phyloP scores from a whole-genome alignment of 2,113 vertebrate genomes.

The Lethenteron camtschaticum region DNA sequence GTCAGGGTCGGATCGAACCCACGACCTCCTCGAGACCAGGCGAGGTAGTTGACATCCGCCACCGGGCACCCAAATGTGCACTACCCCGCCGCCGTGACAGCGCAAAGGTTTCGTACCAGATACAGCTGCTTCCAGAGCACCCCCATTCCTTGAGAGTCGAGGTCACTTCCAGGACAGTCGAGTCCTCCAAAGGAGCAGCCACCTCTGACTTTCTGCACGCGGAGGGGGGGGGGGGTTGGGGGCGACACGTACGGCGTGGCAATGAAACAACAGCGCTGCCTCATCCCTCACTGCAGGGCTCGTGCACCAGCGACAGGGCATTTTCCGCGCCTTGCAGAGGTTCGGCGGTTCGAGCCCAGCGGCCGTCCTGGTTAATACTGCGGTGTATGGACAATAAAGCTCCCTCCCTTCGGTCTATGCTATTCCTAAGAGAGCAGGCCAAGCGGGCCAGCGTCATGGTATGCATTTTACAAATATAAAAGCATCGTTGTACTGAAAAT shows the following conservation, averaged over 20 bases:
- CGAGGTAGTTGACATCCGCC: too few species aligned
- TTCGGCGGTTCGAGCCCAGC: not conserved
- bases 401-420: too few species aligned
- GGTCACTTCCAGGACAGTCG: constrained; percentile 68
- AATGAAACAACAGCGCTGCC: not conserved
- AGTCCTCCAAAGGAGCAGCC: constrained; percentile 65
- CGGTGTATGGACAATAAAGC: constrained; percentile 1
- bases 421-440: not conserved
- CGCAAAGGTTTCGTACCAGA: constrained; percentile 38
- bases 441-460: not conserved
- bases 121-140: constrained; percentile 87
- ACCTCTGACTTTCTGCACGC: constrained; percentile 59
- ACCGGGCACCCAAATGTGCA: too few species aligned
- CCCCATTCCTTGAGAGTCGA: constrained; percentile 76
- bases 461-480: not conserved
- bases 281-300: not conserved
- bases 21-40: too few species aligned
- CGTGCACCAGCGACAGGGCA: not conserved
- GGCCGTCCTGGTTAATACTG: constrained; percentile 9
- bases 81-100: too few species aligned
- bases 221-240: not conserved
- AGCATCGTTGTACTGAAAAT: not conserved
- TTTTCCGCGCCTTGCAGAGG: not conserved
- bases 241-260: not conserved
- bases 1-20: too few species aligned